Percentiles rank a stretch among this genome's conserved stretches.
phyloP scores from a whole-genome alignment of 37 sponge, comb jelly and placozoan genomes.

The Corticium candelabrum region DNA sequence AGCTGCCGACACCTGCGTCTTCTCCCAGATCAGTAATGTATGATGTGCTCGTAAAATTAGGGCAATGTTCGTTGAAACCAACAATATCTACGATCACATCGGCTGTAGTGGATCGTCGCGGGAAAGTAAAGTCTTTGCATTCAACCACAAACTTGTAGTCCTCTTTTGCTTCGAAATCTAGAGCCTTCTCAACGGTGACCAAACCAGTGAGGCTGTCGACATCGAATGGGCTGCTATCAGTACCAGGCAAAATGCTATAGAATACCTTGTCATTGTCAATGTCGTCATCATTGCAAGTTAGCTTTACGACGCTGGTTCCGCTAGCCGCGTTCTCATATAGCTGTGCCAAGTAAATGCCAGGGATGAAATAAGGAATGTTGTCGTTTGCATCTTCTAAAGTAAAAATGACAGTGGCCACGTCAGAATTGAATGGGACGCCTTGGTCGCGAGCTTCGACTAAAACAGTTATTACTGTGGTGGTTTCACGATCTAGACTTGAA shows the following conservation, averaged over 20 bases:
- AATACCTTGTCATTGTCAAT: not conserved
- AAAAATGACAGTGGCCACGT: slow-evolving; percentile 6
- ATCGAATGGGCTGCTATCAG: slow-evolving; percentile 9
- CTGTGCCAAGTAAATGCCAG: not conserved
- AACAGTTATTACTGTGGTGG: slow-evolving; percentile 18
- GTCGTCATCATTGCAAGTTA: slow-evolving; percentile 8
- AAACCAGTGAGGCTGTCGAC: slow-evolving; percentile 26
- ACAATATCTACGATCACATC: not conserved
- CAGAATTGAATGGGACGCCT: not conserved
- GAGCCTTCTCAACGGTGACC: slow-evolving; percentile 17
- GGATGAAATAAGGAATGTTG: slow-evolving; percentile 22
- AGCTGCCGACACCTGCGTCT: not conserved
- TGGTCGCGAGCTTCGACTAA: slow-evolving; percentile 5
- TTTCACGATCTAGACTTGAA: slow-evolving; percentile 38
- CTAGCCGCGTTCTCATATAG: not conserved
- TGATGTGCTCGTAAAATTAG: not conserved
- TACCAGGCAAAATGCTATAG: not conserved
- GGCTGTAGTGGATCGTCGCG: not conserved
- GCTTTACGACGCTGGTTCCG: not conserved
- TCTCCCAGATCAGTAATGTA: not conserved
- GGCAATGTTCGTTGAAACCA: not conserved
- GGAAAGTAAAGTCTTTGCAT: not conserved
- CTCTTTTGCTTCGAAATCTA: slow-evolving; percentile 35
- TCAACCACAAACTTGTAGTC: not conserved
- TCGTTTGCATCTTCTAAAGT: slow-evolving; percentile 37